A percentile compares a stretch with the other conserved stretches of the same genome.
These are phyloP conservation scores for Agapornis roseicollis DNA, from an alignment of 2,113 vertebrate species.

Conservation along the genomic window DNA sequence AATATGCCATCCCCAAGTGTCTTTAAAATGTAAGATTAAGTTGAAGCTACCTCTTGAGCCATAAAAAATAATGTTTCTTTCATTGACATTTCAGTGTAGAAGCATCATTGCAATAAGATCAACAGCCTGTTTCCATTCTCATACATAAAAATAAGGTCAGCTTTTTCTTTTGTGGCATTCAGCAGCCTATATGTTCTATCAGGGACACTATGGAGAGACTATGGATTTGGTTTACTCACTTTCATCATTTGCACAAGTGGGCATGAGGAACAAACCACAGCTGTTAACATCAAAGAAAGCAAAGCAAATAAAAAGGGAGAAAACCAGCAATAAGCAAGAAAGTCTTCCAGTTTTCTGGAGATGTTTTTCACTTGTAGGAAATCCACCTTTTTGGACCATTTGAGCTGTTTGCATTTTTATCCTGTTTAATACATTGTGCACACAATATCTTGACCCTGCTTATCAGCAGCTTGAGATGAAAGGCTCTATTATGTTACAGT, in stretches of 20 bases:
- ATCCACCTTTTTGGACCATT: neutral
- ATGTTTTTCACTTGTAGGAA: neutral
- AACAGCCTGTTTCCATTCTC: neutral
- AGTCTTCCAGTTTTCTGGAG: neutral
- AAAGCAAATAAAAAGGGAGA: neutral
- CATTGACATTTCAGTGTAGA: neutral
- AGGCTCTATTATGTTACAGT: neutral
- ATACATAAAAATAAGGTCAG: neutral
- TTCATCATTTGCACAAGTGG: neutral
- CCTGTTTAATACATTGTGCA: neutral
- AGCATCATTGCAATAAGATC: neutral
- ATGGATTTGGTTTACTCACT: neutral
- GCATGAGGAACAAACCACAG: neutral
- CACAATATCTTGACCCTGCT: neutral
- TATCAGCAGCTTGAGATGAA: neutral
- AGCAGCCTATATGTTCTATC: neutral
- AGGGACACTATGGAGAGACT: neutral
- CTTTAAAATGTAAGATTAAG: neutral
- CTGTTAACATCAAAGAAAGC: constrained; percentile 46
- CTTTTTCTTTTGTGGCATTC: neutral
- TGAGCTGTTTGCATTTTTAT: neutral
- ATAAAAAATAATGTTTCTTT: neutral
- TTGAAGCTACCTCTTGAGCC: neutral
- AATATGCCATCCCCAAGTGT: fast-evolving
- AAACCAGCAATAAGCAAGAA: neutral